Evolutionary conservation across 2,797 vertebrate species (phyloP).

Genomic region (Pseudocheirus occidentalis): DNA sequence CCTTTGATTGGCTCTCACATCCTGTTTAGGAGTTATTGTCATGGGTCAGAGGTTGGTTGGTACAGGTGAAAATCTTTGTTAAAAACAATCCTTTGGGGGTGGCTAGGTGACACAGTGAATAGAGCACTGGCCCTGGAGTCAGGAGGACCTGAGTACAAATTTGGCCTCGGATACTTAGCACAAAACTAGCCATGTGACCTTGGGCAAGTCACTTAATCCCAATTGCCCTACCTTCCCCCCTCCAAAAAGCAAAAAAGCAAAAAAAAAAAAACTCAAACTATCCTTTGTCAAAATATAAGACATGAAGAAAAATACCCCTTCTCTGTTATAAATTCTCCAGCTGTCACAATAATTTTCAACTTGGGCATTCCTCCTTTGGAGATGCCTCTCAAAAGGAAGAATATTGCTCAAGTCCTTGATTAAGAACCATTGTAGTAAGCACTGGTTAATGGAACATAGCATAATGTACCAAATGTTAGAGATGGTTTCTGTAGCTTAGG

Average conservation of each 20-base stretch:
- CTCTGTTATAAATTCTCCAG: slow-evolving; percentile 27
- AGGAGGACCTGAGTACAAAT: too few species aligned
- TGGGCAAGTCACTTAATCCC: too few species aligned
- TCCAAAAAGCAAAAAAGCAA: too few species aligned
- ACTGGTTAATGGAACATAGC: background rate
- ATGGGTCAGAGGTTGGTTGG: background rate
- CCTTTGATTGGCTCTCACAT: slow-evolving; percentile 24
- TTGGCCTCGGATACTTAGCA: too few species aligned
- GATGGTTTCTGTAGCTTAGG: background rate
- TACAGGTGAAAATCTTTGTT: background rate
- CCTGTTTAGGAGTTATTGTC: background rate
- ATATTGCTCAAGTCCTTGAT: background rate
- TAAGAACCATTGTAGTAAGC: background rate
- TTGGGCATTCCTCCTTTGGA: slow-evolving; percentile 23
- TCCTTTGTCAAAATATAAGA: slow-evolving; percentile 24
- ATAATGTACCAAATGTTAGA: background rate
- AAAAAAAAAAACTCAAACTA: too few species aligned
- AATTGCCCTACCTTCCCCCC: too few species aligned
- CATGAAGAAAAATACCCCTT: background rate
- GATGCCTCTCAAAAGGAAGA: background rate
- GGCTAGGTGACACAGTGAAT: too few species aligned
- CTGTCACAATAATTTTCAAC: slow-evolving; percentile 37
- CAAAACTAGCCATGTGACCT: too few species aligned
- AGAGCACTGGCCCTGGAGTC: too few species aligned
- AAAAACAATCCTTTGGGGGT: slow-evolving; percentile 14